Base-by-base conservation (phyloP, 1,140 invertebrate genomes). In the Pararge aegeria region DNA sequence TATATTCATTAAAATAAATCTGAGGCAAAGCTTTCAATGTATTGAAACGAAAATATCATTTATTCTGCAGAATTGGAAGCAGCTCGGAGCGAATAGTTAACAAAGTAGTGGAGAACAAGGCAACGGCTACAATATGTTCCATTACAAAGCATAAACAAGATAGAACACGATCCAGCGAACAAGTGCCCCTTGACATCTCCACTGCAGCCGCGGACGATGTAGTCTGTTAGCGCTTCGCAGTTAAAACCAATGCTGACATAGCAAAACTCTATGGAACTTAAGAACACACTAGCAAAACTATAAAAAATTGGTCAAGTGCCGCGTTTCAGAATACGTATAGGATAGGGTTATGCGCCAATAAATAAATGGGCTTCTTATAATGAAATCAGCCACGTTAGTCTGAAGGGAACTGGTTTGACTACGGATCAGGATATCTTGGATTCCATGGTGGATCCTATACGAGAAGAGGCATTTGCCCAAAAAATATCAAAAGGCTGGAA, bases 161-260 rank as follows among this genome's bases (percentile, higher is more conserved):
- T 84, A 80, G 74, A 66, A 73, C 80, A 83, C 80, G 80, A 81
- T 74, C 68, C 73, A 52, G 61, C 44, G 27, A 42, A 48, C 61
- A 60, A 79, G 70, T 64, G 68, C 49, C 71, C 56, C 80, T 83
- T 81, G 77, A 81, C 78, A 75, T 83, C 67, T 70, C 46, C 54
- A 55, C 38, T 42, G 15, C 60, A 46, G 55, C 50, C 51, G 24
- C 59, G 53, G 52, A 59, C 42, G 30, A 67, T 60, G 64, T 66
- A 61, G 57, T 61, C 59, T 46, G 65, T 60, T 58, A 55, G 61
- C 49, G 49, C 38, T 20, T 40, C 42, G 34, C 27, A 56, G 48
- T 44, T 44, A 56, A 51, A 55, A 53, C 29, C 13, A 61, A 54
- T 44, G 38, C 40, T 12, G 46, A 27, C 44, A 37, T 53, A 15